Percentiles rank a stretch among this genome's conserved stretches.
Conservation (phyloP, 2,888 invertebrate genomes). For the Parapristionchus giblindavisi region DNA sequence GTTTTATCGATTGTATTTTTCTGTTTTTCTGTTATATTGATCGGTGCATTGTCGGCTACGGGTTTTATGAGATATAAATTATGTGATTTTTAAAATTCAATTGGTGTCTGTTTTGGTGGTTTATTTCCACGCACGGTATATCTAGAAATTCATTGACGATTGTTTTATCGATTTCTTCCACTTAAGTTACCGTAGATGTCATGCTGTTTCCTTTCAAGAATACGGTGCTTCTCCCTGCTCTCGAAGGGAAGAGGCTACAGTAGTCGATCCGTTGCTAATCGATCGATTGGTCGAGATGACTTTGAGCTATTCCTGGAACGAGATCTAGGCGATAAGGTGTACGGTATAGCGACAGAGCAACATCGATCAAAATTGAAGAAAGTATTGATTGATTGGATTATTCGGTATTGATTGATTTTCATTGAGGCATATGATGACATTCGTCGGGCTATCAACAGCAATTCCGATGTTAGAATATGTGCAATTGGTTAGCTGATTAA, state of each 20-base stretch:
- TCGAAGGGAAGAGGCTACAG: not conserved
- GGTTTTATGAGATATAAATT: not conserved
- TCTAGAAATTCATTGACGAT: too few species aligned
- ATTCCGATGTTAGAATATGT: not conserved
- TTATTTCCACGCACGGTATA: too few species aligned
- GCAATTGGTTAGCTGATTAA: slow-evolving; percentile 14
- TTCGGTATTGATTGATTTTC: not conserved
- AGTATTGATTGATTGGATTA: not conserved
- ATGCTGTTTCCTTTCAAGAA: not conserved
- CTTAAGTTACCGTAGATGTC: not conserved
- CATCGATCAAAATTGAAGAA: slow-evolving; percentile 7
- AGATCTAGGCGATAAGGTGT: not conserved
- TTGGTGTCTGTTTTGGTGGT: too few species aligned
- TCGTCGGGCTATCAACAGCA: not conserved
- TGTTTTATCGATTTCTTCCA: too few species aligned
- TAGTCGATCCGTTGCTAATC: not conserved
- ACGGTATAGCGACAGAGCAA: slow-evolving; percentile 3
- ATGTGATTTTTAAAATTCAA: not conserved
- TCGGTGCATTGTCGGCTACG: not conserved
- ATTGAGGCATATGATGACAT: not conserved
- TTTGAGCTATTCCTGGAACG: not conserved
- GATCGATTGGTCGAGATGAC: not conserved
- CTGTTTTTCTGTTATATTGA: not conserved
- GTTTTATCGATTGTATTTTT: not conserved
- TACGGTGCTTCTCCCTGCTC: not conserved